These are phyloP conservation scores for Characodon lateralis DNA, from an alignment of 2,797 vertebrate species.

Conservation along the genomic window DNA sequence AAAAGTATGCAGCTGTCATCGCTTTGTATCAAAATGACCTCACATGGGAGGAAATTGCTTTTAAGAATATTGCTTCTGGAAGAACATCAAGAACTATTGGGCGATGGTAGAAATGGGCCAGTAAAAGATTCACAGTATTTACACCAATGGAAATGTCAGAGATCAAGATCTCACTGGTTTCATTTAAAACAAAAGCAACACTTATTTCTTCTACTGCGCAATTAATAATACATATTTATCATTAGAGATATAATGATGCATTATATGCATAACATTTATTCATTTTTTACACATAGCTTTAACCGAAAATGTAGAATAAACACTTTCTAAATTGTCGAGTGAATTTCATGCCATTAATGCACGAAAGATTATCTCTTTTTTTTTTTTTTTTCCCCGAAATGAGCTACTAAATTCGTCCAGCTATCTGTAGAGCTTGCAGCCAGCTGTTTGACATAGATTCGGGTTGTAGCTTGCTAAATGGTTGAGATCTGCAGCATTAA, in stretches of 20 bases:
- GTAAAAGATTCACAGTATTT: neutral
- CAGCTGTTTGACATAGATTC: too few species aligned
- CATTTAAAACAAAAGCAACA: neutral
- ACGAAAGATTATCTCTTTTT: too few species aligned
- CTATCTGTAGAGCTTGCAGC: too few species aligned
- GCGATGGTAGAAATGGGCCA: neutral
- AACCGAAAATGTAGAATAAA: too few species aligned
- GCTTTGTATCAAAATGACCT: conserved; percentile 2
- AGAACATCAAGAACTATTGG: neutral
- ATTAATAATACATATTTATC: neutral
- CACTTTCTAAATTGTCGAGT: too few species aligned
- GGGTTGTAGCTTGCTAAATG: too few species aligned
- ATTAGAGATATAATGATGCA: too few species aligned
- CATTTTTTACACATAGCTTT: neutral
- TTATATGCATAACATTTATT: neutral
- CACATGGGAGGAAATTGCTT: neutral
- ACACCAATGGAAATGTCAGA: neutral
- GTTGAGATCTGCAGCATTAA: too few species aligned
- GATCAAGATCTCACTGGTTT: neutral
- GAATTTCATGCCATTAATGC: too few species aligned
- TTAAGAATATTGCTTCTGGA: neutral
- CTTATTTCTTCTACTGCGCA: neutral
- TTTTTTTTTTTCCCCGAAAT: too few species aligned
- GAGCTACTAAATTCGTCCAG: too few species aligned
- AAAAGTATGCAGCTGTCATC: conserved; percentile 2